These are phyloP conservation scores for Poeciliopsis occidentalis DNA, from an alignment of 2,113 vertebrate species.

Conservation along the genomic window DNA sequence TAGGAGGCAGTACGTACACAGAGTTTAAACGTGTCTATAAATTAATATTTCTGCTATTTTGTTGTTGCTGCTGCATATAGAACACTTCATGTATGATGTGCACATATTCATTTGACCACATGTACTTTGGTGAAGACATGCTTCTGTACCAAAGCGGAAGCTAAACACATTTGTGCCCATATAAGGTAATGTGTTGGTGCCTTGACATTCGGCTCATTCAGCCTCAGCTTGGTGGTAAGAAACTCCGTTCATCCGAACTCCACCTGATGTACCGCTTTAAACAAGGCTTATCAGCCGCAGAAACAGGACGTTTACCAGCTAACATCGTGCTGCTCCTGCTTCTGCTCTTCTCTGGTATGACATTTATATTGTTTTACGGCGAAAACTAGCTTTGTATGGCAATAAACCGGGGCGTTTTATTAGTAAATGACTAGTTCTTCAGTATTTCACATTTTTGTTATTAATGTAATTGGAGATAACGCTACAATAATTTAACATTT, in stretches of 20 bases:
- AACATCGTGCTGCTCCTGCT: neutral
- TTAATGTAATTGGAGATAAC: too few species aligned
- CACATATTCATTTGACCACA: neutral
- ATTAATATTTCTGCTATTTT: neutral
- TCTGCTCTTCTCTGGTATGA: slow-evolving; percentile 4
- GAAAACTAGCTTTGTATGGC: neutral
- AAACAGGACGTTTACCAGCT: neutral
- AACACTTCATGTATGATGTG: neutral
- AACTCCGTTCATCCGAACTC: neutral
- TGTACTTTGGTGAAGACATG: too few species aligned
- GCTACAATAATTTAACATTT: neutral
- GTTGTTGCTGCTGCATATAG: neutral
- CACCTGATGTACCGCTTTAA: neutral
- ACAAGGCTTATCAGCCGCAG: neutral
- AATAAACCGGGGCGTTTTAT: too few species aligned
- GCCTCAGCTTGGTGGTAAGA: too few species aligned
- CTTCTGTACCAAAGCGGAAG: neutral
- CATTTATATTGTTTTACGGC: too few species aligned
- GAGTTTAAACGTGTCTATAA: neutral
- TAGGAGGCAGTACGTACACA: neutral
- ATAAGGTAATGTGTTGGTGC: neutral
- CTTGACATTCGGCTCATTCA: too few species aligned
- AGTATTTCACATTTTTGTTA: too few species aligned
- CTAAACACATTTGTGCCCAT: neutral
- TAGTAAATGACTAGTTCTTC: too few species aligned